Base-by-base conservation (phyloP, 1,140 invertebrate genomes). In the Oreohelix idahoensis region DNA sequence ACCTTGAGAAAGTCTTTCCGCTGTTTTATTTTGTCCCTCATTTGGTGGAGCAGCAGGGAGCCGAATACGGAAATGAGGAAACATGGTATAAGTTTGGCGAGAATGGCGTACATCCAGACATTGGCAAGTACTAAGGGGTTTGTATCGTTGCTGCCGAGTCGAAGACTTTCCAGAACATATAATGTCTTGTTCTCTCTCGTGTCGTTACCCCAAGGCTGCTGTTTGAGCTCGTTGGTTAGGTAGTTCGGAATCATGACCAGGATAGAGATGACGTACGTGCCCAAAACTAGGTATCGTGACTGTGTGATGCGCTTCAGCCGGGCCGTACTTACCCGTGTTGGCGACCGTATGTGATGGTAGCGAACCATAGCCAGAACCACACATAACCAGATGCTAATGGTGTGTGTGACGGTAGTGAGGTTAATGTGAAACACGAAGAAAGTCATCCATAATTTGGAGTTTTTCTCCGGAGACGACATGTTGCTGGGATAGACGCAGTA, bases 311-410 rank as follows among this genome's bases (percentile, higher is more conserved):
- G 95, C 92, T 13, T 93, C 87, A 83, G 93, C 93, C 87, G 75
- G 23, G 85, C 85, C 95, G 13, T 95, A 95, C 90, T 94, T 86
- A 86, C 94, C 71, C 94, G 94, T 81, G 96, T 96, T 0, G 96
- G 96, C 86, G 94, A 91, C 42, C 86, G 93, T 0, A 98, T 96
- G 0, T 97, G 96, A 13, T 98, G 95, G 90, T 97, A 98, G 4
- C 97, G 93, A 95, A 97, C 98, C 4, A 98, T 95, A 0, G 97
- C 97, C 70, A 99, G 91, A 4, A 96, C 96, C 0, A 98, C 95
- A 0, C 97, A 98, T 83, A 99, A 90, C 95, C 96, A 98, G 83
- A 98, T 98, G 0, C 97, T 97, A 53, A 98, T 96, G 0, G 97
- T 98, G 91, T 99, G 97, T 88, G 96, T 94, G 0, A 97, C 96